phyloP scores from a whole-genome alignment of 2,113 vertebrate species.

The Cyanistes caeruleus region DNA sequence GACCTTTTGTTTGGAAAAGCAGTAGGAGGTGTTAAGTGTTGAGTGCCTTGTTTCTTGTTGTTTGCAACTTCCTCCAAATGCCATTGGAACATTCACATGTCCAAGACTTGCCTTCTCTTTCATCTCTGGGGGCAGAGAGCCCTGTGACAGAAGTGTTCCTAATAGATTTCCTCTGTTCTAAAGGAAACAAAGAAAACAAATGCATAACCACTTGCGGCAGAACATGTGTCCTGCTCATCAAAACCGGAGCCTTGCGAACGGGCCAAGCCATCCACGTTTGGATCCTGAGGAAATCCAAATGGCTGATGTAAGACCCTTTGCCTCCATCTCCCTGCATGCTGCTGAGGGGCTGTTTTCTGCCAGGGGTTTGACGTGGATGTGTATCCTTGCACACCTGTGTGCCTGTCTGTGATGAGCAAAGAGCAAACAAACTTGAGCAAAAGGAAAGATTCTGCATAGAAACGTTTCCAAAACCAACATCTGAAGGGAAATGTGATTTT shows the following conservation, averaged over 20 bases:
- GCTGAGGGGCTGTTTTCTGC: background rate
- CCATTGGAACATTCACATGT: background rate
- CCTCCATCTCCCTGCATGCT: background rate
- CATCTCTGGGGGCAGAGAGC: background rate
- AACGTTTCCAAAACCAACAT: background rate
- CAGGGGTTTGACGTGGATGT: background rate
- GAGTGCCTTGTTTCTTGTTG: background rate
- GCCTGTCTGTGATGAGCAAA: background rate
- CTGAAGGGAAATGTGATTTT: background rate
- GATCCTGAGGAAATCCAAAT: constrained; percentile 97
- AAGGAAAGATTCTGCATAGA: background rate
- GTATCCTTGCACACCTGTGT: background rate
- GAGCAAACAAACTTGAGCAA: background rate
- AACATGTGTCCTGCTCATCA: constrained; percentile 96
- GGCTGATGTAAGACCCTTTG: constrained; percentile 85
- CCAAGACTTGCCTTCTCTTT: background rate
- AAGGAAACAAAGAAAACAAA: constrained; percentile 97
- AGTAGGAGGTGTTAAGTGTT: background rate
- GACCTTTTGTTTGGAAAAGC: background rate
- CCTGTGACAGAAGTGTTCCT: background rate
- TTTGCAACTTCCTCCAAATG: background rate
- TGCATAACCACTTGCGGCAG: constrained; percentile 96
- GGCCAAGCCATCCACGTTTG: constrained; percentile 94
- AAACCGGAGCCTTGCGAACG: constrained; percentile 91
- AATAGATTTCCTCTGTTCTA: background rate